Base-by-base conservation (phyloP, 2,113 vertebrate genomes). In the Brachyistius frenatus region DNA sequence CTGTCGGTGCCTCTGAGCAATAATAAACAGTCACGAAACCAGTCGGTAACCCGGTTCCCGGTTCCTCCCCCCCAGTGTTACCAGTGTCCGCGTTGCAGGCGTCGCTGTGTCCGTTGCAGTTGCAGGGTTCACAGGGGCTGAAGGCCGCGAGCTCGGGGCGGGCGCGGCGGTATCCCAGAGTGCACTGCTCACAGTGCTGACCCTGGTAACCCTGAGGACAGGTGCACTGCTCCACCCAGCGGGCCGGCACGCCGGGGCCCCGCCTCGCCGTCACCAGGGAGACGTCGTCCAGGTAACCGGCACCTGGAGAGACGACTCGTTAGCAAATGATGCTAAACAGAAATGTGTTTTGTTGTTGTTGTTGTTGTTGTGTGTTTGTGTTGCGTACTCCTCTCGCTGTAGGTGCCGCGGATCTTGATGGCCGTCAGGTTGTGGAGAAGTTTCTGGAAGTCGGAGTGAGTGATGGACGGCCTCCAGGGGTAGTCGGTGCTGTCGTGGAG, bases 341-440 rank as follows among this genome's bases (percentile, higher is more conserved):
- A 23, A 23, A 23, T 54, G 15, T 53, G 39, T 37, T 49, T 3
- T 41, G 3, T 3, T 7, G 39, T 41, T 41, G n/a, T 37, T 3
- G 30, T 6, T 13, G 0, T 39, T 0, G 0, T 2, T 50, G 9
- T 0, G 0, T 2, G 8, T 5, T 15, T 33, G 4, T 0, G 41
- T 23, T 0, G 90, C 96, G 83, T 93, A 99, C 98, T 99, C 90
- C 89, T 96, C 76, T 98, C 96, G 2, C 96, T 99, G 88, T 99
- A 99, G 0, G 97, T 99, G 44, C 98, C 98, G 0, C 98, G 96
- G 89, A 99, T 98, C 92, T 97, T 99, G 85, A 99, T 90, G 66
- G 96, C 91, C 0, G 98, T 99, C 89, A 99, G 93, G 64, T 99
- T 99, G 80, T 96, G 94, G 5, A 99, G 95, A 83, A 99, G 96